phyloP scores from a whole-genome alignment of 2,888 invertebrate genomes.

The Hetaerina titia region DNA sequence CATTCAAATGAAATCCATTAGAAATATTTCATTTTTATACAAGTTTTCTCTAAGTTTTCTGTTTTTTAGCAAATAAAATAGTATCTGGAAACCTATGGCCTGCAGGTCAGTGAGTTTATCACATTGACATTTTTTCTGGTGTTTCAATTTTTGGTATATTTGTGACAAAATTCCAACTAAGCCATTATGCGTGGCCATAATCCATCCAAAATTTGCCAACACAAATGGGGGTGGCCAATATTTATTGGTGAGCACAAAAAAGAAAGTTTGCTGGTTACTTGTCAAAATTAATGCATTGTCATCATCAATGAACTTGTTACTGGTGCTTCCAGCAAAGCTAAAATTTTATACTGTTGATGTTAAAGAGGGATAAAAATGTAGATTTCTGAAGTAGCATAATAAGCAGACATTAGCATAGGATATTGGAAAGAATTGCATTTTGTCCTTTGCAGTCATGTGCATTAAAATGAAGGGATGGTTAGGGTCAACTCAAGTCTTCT shows the following conservation, averaged over 20 bases:
- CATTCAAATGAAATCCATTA: not conserved
- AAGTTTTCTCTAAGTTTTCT: not conserved
- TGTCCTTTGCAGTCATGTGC: not conserved
- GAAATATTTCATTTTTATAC: not conserved
- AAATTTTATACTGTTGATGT: conserved; percentile 25
- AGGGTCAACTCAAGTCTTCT: not conserved
- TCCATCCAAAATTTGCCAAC: not conserved
- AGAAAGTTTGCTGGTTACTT: not conserved
- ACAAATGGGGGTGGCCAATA: not conserved
- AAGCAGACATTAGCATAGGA: not conserved
- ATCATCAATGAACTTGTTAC: conserved; percentile 4
- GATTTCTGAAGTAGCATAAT: not conserved
- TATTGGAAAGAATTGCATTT: not conserved
- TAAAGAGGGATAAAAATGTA: not conserved
- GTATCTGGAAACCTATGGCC: not conserved
- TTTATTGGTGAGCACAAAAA: not conserved
- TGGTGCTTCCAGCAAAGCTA: not conserved
- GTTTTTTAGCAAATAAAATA: not conserved
- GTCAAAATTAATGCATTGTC: not conserved
- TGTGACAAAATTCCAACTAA: not conserved
- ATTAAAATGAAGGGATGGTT: not conserved
- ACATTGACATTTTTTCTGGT: not conserved
- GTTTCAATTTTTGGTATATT: not conserved
- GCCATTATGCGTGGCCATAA: not conserved
- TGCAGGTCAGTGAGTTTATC: not conserved